These are phyloP conservation scores for Cettia cetti DNA, from an alignment of 2,113 vertebrate species.

Conservation along the genomic window DNA sequence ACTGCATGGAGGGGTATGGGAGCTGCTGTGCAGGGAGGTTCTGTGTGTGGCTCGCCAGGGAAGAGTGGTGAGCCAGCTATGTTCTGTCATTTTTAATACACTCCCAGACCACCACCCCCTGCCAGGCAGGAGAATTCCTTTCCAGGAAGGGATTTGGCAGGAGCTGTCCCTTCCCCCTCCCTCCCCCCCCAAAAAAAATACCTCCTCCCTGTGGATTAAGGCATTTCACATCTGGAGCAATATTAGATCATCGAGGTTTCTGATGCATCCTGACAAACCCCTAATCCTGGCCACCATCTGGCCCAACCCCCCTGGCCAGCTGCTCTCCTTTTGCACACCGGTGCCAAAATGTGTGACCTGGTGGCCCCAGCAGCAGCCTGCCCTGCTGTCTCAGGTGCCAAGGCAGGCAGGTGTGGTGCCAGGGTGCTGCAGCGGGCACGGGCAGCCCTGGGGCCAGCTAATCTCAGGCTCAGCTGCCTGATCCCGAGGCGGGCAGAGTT, in stretches of 20 bases:
- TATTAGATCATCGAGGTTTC: slow-evolving; percentile 4
- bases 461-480: background rate
- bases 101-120: background rate
- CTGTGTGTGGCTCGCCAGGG: background rate
- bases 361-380: fast-evolving
- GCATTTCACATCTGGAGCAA: slow-evolving; percentile 27
- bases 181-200: too few species aligned
- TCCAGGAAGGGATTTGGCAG: background rate
- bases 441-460: background rate
- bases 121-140: background rate
- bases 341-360: background rate
- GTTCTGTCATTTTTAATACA: background rate
- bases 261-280: background rate
- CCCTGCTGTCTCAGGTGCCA: background rate
- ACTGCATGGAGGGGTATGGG: background rate
- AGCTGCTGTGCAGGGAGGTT: background rate
- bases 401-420: background rate
- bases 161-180: background rate
- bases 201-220: slow-evolving; percentile 11
- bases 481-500: background rate
- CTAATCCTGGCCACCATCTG: slow-evolving; percentile 50
- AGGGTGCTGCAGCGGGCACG: fast-evolving
- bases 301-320: background rate
- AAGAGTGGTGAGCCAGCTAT: background rate
- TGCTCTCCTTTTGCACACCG: background rate